These are phyloP conservation scores for Kryphioiulus occultus DNA, from an alignment of 2,888 invertebrate genomes.

Conservation along the genomic window DNA sequence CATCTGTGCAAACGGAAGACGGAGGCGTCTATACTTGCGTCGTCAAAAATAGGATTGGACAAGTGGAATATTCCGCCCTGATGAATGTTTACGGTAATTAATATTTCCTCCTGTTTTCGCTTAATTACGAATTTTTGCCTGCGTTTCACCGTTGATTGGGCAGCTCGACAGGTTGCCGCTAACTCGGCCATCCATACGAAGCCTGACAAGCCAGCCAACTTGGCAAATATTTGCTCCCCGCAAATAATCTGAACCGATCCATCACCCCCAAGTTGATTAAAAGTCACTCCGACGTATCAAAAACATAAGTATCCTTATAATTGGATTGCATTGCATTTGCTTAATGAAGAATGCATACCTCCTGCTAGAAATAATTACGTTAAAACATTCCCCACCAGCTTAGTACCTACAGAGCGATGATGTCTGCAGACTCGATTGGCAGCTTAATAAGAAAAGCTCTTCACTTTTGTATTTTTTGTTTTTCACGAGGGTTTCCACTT, in stretches of 20 bases:
- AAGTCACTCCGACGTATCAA: conserved; percentile 39
- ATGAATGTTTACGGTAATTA: conserved; percentile 52
- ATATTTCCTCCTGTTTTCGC: not conserved
- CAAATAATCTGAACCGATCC: not conserved
- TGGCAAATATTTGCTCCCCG: not conserved
- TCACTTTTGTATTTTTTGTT: not conserved
- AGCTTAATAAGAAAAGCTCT: not conserved
- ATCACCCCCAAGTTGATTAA: not conserved
- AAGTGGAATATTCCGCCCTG: conserved; percentile 36
- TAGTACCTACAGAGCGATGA: not conserved
- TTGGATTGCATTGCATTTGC: conserved; percentile 20
- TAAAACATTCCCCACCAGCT: not conserved
- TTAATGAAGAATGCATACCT: conserved; percentile 13
- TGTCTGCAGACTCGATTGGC: not conserved
- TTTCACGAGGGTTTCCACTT: not conserved
- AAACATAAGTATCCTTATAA: conserved; percentile 34
- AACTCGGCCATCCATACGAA: not conserved
- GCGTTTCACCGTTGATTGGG: not conserved
- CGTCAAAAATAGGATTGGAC: conserved; percentile 50
- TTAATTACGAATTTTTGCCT: not conserved
- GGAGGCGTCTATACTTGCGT: conserved; percentile 49
- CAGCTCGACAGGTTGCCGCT: not conserved
- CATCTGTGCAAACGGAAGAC: conserved; percentile 50
- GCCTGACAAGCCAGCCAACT: not conserved
- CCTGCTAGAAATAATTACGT: not conserved